Evolutionary conservation across 2,113 vertebrate genomes (phyloP), one percentile per base, ranked within the genome.

Genomic region (Craseonycteris thonglongyai): DNA sequence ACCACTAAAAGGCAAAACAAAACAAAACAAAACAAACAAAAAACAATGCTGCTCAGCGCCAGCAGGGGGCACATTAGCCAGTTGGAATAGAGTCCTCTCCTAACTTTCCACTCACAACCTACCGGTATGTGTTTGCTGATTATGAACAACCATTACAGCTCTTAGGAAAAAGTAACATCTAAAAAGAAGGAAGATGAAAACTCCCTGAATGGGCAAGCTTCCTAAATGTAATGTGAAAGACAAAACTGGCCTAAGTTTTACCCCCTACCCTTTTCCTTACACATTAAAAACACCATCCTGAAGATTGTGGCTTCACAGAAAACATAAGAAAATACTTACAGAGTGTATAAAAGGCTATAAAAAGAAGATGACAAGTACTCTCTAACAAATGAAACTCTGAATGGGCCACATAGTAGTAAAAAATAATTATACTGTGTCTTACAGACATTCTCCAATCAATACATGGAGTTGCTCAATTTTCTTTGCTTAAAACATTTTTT

Each of bases 211-310:
- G 38, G 28, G 5, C 35, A 40, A 38, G 56, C 3, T 79, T 54
- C 30, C 30, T 45, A 66, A 88, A 72, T 8, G 83, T 19, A 30
- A 6, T 6, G 14, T 45, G 24, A 18, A 28, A 88, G 10, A 54
- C 13, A 26, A 28, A 3, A 22, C 16, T 83, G 35, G 5, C 2
- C n/a, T 63, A 54, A 47, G 11, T 11, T 11, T 86, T 51, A n/a
- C 16, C 26, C 2, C 1, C 5, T 28, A 1, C 14, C 18, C 5
- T 16, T 63, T 47, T 10, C 33, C 40, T 40, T 61, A 3, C 1
- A 6, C 0, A 6, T 72, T 42, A 6, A 13, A 19, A 59, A 58
- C 4, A 15, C 7, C 4, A 30, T 9, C 19, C n/a, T 45, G 40
- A 24, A 59, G 10, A 7, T n/a, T 16, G 4, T 47, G 16, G 2